Percentiles rank a stretch among this genome's conserved stretches.
Conservation (phyloP, 2,113 vertebrate genomes). For the Nothobranchius kuhntae region DNA sequence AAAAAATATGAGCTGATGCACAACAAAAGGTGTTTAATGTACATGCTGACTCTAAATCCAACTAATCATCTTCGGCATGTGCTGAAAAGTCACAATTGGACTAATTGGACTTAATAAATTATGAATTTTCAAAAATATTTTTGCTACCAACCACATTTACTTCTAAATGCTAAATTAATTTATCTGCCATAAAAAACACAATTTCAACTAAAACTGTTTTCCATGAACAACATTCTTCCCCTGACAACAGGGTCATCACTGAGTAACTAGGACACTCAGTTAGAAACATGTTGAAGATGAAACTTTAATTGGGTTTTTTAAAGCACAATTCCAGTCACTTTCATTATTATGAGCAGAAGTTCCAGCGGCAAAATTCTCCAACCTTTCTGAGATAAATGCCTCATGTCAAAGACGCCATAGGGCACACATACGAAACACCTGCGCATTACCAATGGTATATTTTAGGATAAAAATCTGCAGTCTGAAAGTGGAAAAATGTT, state of each 20-base stretch:
- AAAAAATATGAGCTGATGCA: neutral
- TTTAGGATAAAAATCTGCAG: constrained; percentile 5
- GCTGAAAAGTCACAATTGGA: too few species aligned
- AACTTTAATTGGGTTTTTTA: constrained; percentile 12
- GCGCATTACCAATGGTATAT: neutral
- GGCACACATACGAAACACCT: constrained; percentile 1
- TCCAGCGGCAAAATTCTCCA: neutral
- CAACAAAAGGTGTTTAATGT: neutral
- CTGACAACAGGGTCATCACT: neutral
- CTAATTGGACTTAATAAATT: too few species aligned
- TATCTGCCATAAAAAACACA: too few species aligned
- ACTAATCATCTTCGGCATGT: neutral
- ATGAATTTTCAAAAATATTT: too few species aligned
- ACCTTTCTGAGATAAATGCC: constrained; percentile 9
- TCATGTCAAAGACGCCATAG: neutral
- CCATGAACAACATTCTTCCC: neutral
- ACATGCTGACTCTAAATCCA: neutral
- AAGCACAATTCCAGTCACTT: constrained; percentile 6
- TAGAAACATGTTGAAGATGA: constrained; percentile 2
- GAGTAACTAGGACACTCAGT: constrained; percentile 5
- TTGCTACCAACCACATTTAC: too few species aligned
- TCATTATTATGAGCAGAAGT: constrained; percentile 3
- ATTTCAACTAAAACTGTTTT: neutral
- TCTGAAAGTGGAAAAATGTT: too few species aligned
- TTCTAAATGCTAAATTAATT: too few species aligned